These are phyloP conservation scores for Cephus spinipes DNA, from an alignment of 2,888 invertebrate genomes.

Conservation along the genomic window DNA sequence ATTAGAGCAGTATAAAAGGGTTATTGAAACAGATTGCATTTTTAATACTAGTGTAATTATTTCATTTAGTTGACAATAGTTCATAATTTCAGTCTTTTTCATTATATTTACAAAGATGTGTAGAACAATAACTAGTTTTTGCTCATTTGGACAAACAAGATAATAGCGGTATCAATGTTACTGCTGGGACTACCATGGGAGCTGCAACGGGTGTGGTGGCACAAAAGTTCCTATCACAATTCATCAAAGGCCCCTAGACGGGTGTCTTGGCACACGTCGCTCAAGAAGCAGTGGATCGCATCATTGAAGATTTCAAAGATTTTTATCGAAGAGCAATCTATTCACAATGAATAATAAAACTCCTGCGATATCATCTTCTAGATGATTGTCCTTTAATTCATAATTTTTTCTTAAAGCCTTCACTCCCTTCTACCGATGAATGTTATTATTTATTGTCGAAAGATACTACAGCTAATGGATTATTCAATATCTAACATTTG, in stretches of 20 bases:
- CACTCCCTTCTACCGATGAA: background rate
- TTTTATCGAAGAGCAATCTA: background rate
- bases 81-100: background rate
- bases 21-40: background rate
- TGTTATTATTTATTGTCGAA: too few species aligned
- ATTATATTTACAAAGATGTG: background rate
- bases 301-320: conserved; percentile 8
- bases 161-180: conserved; percentile 20
- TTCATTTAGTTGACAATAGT: too few species aligned
- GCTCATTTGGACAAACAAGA: conserved; percentile 17
- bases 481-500: too few species aligned
- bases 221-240: conserved; percentile 11
- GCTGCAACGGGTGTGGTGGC: conserved; percentile 6
- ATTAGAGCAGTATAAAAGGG: background rate
- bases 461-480: too few species aligned
- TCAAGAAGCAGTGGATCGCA: conserved; percentile 28
- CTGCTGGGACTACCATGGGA: conserved; percentile 16
- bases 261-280: conserved; percentile 22
- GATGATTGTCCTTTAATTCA: background rate
- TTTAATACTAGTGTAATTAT: background rate
- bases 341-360: background rate
- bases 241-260: conserved; percentile 25
- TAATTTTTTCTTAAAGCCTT: background rate
- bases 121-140: background rate
- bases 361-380: background rate